These are phyloP conservation scores for Zoanthus solanderi DNA, from an alignment of 92 coral and sea anemone genomes.

Conservation along the genomic window DNA sequence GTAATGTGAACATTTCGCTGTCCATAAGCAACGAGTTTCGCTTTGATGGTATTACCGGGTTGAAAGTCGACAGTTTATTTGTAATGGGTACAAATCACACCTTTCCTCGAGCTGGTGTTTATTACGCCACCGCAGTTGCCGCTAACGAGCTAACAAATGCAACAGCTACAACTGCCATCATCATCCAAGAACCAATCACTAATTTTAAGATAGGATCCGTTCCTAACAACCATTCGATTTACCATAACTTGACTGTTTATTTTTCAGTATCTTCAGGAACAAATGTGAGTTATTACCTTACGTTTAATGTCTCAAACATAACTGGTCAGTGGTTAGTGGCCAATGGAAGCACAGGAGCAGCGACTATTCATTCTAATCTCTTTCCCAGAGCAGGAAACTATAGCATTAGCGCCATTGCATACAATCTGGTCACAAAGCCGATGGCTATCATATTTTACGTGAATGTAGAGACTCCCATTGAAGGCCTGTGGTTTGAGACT, in stretches of 20 bases:
- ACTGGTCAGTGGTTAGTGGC: conserved; percentile 26
- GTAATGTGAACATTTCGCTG: conserved; percentile 24
- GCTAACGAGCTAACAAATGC: conserved; percentile 23
- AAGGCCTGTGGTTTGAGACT: background rate
- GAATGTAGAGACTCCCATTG: background rate
- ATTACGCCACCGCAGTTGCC: conserved; percentile 14
- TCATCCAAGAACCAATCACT: background rate
- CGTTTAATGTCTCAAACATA: background rate
- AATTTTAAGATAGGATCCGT: background rate
- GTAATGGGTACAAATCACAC: conserved; percentile 22
- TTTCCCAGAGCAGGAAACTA: conserved; percentile 16
- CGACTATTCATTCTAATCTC: background rate
- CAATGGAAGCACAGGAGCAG: conserved; percentile 15
- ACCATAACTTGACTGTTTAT: conserved; percentile 10
- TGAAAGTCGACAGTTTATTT: background rate
- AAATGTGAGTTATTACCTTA: conserved; percentile 21
- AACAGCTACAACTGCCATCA: conserved; percentile 10
- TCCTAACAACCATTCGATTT: conserved; percentile 8
- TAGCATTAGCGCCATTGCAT: conserved; percentile 9
- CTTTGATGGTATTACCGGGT: background rate
- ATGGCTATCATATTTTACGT: background rate
- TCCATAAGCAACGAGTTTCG: conserved; percentile 19
- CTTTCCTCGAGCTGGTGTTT: conserved; percentile 4
- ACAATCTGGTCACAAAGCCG: conserved; percentile 11
- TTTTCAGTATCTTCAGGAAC: conserved; percentile 19